Percentiles rank a stretch among this genome's conserved stretches.
These are phyloP conservation scores for Rhinatrema bivittatum DNA, from an alignment of 2,797 vertebrate genomes.

Conservation along the genomic window DNA sequence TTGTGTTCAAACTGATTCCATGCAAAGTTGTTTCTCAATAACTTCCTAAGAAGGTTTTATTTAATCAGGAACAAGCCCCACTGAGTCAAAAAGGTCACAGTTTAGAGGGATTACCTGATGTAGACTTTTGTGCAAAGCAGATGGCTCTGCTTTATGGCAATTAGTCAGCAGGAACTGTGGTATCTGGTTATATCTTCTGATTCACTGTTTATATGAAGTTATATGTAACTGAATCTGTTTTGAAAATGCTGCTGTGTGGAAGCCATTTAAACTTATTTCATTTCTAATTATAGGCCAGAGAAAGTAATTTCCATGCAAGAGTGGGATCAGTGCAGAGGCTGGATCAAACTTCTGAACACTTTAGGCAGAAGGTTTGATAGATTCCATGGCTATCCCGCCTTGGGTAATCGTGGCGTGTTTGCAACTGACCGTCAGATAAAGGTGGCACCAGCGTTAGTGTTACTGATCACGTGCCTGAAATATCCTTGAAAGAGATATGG, in stretches of 20 bases:
- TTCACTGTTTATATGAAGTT: constrained; percentile 53
- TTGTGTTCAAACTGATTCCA: constrained; percentile 27
- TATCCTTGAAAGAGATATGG: too few species aligned
- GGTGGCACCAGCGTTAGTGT: too few species aligned
- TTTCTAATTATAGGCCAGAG: constrained; percentile 56
- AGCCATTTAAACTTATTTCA: constrained; percentile 55
- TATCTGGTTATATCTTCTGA: constrained; percentile 52
- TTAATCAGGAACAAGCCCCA: constrained; percentile 40
- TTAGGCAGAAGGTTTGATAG: constrained; percentile 25
- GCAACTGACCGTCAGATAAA: too few species aligned
- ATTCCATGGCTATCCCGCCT: constrained; percentile 37
- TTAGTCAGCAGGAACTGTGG: constrained; percentile 56
- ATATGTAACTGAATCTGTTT: constrained; percentile 52
- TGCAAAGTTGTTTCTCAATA: constrained; percentile 19
- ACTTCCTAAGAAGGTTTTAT: constrained; percentile 37
- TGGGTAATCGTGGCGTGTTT: constrained; percentile 44
- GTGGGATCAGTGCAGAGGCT: constrained; percentile 28
- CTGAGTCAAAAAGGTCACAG: constrained; percentile 47
- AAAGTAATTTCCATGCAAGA: constrained; percentile 46
- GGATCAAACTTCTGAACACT: constrained; percentile 37
- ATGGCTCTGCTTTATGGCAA: constrained; percentile 53
- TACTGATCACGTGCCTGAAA: too few species aligned
- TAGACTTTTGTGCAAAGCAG: constrained; percentile 47
- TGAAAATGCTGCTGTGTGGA: constrained; percentile 50
- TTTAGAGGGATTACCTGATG: constrained; percentile 45